Evolutionary conservation across 2,888 invertebrate genomes (phyloP).

Genomic region (Carcina quercana): DNA sequence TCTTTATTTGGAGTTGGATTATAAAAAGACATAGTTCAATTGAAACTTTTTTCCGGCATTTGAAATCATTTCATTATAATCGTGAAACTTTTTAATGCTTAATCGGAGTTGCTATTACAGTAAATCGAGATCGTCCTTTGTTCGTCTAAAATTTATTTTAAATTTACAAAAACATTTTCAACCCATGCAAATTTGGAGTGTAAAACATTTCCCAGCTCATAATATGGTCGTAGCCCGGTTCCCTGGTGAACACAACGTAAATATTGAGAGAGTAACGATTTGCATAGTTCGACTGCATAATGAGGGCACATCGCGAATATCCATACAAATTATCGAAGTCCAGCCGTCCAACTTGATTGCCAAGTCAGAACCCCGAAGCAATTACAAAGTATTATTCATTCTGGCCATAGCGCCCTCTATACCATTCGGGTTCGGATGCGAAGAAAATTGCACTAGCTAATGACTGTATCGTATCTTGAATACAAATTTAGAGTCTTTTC

Average conservation of each 20-base stretch:
- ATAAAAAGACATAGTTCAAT: too few relatives aligned
- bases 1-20: too few relatives aligned
- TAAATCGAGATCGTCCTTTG: too few relatives aligned
- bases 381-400: conserved; percentile 60
- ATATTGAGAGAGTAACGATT: conserved; percentile 27
- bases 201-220: too few relatives aligned
- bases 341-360: conserved; percentile 37
- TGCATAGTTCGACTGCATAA: conserved; percentile 30
- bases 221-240: too few relatives aligned
- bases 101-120: too few relatives aligned
- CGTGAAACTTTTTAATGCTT: too few relatives aligned
- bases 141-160: too few relatives aligned
- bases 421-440: conserved; percentile 53
- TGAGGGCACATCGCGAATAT: conserved; percentile 36
- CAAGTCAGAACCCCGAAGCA: conserved; percentile 46
- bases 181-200: too few relatives aligned
- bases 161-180: too few relatives aligned
- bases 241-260: conserved; percentile 34
- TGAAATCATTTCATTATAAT: too few relatives aligned
- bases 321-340: conserved; percentile 40
- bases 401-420: conserved; percentile 42
- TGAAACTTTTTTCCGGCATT: too few relatives aligned
- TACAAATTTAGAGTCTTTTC: conserved; percentile 65
- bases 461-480: conserved; percentile 67
- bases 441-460: conserved; percentile 70